Conservation (phyloP, 92 coral and sea anemone species). For the Galaxea fascicularis region DNA sequence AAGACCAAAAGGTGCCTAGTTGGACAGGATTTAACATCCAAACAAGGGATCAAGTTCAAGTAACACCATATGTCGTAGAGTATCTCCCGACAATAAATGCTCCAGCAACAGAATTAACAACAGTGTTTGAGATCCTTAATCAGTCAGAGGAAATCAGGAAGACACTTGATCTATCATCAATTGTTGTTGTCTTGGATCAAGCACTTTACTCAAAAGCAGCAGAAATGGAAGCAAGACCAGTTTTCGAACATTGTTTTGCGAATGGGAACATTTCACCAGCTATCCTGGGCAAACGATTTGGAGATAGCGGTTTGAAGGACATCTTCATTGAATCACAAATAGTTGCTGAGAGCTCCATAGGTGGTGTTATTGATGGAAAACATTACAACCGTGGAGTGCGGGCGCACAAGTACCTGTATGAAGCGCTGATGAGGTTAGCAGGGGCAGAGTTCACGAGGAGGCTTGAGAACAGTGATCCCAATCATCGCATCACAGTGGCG, state of each 20-base stretch:
- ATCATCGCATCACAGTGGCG: slow-evolving; percentile 16
- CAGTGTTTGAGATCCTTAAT: slow-evolving; percentile 51
- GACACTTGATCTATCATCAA: slow-evolving; percentile 19
- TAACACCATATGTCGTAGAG: slow-evolving; percentile 51
- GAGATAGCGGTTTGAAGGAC: slow-evolving; percentile 53
- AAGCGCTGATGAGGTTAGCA: slow-evolving; percentile 49
- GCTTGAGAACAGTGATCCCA: slow-evolving; percentile 34
- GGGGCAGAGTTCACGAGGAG: slow-evolving; percentile 37
- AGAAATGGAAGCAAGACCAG: slow-evolving; percentile 27
- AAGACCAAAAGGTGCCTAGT: slow-evolving; percentile 30
- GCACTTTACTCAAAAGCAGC: slow-evolving; percentile 53
- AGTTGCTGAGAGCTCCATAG: slow-evolving; percentile 50
- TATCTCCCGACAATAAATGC: slow-evolving; percentile 44
- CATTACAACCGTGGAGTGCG: slow-evolving; percentile 40
- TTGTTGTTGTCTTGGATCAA: slow-evolving; percentile 49
- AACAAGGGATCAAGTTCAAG: slow-evolving; percentile 12
- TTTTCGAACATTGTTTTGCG: slow-evolving; percentile 50
- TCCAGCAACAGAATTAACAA: slow-evolving; percentile 58
- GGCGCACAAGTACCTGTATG: slow-evolving; percentile 54
- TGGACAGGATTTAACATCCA: slow-evolving; percentile 53
- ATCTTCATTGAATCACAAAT: slow-evolving; percentile 35
- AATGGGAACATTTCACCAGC: slow-evolving; percentile 55
- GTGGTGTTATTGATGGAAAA: slow-evolving; percentile 50
- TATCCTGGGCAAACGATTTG: slow-evolving; percentile 51
- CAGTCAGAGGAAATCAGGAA: slow-evolving; percentile 36